Conservation (phyloP, 23 tunicate genomes). For the Halocynthia aurantium region DNA sequence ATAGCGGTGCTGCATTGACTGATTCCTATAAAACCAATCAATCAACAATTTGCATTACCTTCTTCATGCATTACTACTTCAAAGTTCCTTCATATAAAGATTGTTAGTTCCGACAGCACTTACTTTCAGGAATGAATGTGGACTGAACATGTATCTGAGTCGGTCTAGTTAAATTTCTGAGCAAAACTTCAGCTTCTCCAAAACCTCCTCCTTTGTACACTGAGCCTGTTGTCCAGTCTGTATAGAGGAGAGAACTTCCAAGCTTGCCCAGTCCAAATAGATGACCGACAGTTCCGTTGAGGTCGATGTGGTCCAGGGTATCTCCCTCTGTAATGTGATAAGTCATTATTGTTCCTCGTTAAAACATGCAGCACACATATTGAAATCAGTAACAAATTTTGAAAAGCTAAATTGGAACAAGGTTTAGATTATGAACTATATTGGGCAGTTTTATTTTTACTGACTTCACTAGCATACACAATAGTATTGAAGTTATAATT, state of each 20-base stretch:
- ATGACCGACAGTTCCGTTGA: slow-evolving; percentile 45
- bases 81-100: background rate
- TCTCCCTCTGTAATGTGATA: slow-evolving; percentile 34
- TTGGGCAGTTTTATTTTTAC: too few relatives aligned
- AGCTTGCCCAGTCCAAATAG: slow-evolving; percentile 55
- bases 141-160: slow-evolving; percentile 65
- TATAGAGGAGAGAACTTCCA: slow-evolving; percentile 24
- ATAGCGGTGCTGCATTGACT: slow-evolving; percentile 28
- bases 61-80: background rate
- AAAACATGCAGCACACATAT: background rate
- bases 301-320: slow-evolving; percentile 33
- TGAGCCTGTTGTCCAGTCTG: slow-evolving; percentile 56
- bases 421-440: background rate
- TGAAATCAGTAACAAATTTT: background rate
- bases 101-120: background rate
- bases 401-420: background rate
- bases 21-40: background rate
- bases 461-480: too few relatives aligned
- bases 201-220: slow-evolving; percentile 21
- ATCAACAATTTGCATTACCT: too few relatives aligned
- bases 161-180: slow-evolving; percentile 55
- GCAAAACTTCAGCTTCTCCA: slow-evolving; percentile 26
- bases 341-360: background rate
- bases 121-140: slow-evolving; percentile 31
- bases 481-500: too few relatives aligned